Conservation (phyloP, 1,140 invertebrate genomes). For the Bombus consobrinus region DNA sequence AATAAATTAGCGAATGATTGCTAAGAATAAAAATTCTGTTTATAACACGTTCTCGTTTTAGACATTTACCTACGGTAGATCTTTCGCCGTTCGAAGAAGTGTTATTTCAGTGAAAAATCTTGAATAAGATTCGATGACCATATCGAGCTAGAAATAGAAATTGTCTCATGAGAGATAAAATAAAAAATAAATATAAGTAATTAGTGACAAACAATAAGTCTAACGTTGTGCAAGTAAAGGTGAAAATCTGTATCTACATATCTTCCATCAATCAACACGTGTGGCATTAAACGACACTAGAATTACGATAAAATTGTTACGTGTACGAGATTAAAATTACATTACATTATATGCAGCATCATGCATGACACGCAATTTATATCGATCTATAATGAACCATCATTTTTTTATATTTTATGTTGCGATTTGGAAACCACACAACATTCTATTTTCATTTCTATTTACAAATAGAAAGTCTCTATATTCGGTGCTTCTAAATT, state of each 20-base stretch:
- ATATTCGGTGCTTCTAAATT: constrained; percentile 8
- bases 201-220: not conserved
- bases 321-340: not conserved
- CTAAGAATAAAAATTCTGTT: not conserved
- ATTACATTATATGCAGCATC: not conserved
- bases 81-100: not conserved
- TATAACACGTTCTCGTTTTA: not conserved
- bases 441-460: not conserved
- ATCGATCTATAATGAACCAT: not conserved
- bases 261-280: constrained; percentile 15
- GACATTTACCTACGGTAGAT: constrained; percentile 1
- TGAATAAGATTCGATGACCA: constrained; percentile 36
- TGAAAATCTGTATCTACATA: not conserved
- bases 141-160: constrained; percentile 25
- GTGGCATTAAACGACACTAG: not conserved
- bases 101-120: constrained; percentile 5
- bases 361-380: not conserved
- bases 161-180: constrained; percentile 14
- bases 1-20: too few species aligned
- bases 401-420: not conserved
- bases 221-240: constrained; percentile 8
- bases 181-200: not conserved
- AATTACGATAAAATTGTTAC: not conserved
- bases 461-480: not conserved
- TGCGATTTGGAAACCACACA: not conserved